phyloP scores from a whole-genome alignment of 2,113 vertebrate species.

The Monopterus albus region DNA sequence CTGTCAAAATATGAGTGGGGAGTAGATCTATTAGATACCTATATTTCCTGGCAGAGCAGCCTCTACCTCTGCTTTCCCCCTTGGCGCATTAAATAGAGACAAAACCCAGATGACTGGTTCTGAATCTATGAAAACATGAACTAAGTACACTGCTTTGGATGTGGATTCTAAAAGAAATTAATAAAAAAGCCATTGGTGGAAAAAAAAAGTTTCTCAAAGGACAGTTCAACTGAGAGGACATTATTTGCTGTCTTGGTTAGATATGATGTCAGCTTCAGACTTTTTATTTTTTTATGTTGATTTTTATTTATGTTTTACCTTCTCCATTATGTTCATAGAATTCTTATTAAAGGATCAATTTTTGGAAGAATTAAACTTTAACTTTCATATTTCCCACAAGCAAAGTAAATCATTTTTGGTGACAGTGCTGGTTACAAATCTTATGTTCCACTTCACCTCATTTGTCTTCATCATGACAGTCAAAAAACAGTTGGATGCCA shows the following conservation, averaged over 20 bases:
- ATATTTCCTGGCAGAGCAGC: slow-evolving; percentile 68
- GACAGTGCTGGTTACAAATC: slow-evolving; percentile 37
- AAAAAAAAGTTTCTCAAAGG: slow-evolving; percentile 70
- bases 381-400: slow-evolving; percentile 22
- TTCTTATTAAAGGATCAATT: neutral
- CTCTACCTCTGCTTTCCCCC: slow-evolving; percentile 57
- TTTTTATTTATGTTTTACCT: slow-evolving; percentile 11
- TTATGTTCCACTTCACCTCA: slow-evolving; percentile 57
- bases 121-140: slow-evolving; percentile 76
- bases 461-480: slow-evolving; percentile 66
- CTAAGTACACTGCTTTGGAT: slow-evolving; percentile 80
- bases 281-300: neutral
- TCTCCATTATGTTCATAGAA: slow-evolving; percentile 3
- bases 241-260: slow-evolving; percentile 52
- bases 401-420: slow-evolving; percentile 18
- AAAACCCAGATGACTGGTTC: slow-evolving; percentile 80
- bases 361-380: slow-evolving; percentile 5
- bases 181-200: slow-evolving; percentile 74
- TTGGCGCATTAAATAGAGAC: slow-evolving; percentile 73
- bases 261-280: neutral
- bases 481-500: slow-evolving; percentile 58
- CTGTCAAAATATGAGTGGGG: slow-evolving; percentile 71
- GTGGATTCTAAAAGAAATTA: slow-evolving; percentile 80
- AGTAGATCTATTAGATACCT: slow-evolving; percentile 75
- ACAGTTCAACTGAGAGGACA: slow-evolving; percentile 67